Evolutionary conservation across 2,888 invertebrate genomes (phyloP), one percentile per base, ranked within the genome.

Genomic region (Colletes collaris): DNA sequence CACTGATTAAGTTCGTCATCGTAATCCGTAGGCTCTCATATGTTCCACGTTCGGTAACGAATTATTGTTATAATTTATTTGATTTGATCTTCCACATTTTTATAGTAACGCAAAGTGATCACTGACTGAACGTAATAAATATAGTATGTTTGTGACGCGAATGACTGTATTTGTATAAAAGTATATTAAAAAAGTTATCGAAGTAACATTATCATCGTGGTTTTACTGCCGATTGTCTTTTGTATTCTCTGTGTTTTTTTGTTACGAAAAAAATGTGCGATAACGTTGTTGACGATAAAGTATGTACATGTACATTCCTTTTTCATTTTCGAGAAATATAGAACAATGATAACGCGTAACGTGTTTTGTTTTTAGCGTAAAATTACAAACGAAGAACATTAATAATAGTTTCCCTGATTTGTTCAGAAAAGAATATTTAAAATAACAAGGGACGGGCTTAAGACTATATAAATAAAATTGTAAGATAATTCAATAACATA

Each of bases 131-230:
- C 44, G 27, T 27, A 27, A 75, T 86, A 83, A 81, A 8, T 65
- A 79, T 72, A 68, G 89, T 81, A 85, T 88, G 87, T 86, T 88
- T 90, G 89, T 74, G 86, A 87, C 80, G 71, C 64, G 91, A 85
- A 84, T 87, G 90, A 85, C 86, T 90, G 90, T 88, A 88, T 90
- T 90, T 91, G 88, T 91, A 90, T 87, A 89, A 82, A 67, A 83
- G 84, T 79, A 84, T 81, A 85, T 84, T 81, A 79, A 86, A 84
- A 16, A 79, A 68, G 65, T 71, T 68, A 66, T 76, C 52, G 56
- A 68, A 65, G 55, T 73, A 77, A 75, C 58, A 52, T 37, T 63
- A 72, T 58, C 16, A 46, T 44, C 50, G 52, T 10, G 8, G 5
- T 53, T 27, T 16, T 46, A 16, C 66, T 27, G 27, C 27, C 27